phyloP scores from a whole-genome alignment of 1,140 invertebrate species.

The Microplitis mediator region DNA sequence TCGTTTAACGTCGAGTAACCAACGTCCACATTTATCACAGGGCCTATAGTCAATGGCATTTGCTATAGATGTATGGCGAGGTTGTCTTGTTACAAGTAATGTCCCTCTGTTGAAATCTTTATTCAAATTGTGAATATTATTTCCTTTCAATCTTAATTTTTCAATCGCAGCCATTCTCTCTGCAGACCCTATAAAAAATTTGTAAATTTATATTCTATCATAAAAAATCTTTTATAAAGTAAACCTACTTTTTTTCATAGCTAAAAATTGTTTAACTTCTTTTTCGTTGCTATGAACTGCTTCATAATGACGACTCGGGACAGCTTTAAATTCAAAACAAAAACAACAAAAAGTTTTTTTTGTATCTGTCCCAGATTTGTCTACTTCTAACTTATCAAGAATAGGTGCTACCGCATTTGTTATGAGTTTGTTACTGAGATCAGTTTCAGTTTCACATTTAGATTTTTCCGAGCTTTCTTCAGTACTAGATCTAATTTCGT shows the following conservation, averaged over 20 bases:
- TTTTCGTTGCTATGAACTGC: not conserved
- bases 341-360: not conserved
- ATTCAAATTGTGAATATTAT: no score
- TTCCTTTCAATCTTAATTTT: no score
- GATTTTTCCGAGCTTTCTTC: not conserved
- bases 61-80: not conserved
- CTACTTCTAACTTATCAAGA: not conserved
- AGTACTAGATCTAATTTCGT: not conserved
- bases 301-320: not conserved
- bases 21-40: not conserved
- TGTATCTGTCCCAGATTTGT: not conserved
- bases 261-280: not conserved
- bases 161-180: no score
- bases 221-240: not conserved
- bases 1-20: not conserved
- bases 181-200: no score
- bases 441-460: no score
- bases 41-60: not conserved
- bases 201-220: no score
- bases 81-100: not conserved
- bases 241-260: not conserved
- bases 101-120: no score
- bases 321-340: not conserved
- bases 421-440: not conserved
- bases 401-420: not conserved